Evolutionary conservation across 2,888 invertebrate species (phyloP).

Genomic region (Platynereis dumerilii): DNA sequence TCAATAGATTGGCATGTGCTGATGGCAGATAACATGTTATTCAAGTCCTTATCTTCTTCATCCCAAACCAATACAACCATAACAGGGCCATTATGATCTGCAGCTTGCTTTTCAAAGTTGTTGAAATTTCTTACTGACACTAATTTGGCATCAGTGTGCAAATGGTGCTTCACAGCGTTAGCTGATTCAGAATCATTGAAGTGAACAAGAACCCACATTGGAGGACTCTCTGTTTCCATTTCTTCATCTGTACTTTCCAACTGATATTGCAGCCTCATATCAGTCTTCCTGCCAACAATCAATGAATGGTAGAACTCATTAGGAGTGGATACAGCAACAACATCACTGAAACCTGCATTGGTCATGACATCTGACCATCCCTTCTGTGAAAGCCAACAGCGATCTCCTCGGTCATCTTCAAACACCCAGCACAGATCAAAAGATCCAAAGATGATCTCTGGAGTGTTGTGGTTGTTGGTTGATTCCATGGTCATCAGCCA

Average conservation of each 20-base stretch:
- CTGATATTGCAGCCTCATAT: conserved; percentile 8
- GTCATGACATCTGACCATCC: conserved; percentile 20
- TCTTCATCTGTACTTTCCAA: background rate
- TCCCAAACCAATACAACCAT: conserved; percentile 12
- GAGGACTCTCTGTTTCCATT: background rate
- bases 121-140: conserved; percentile 1
- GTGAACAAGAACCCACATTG: conserved; percentile 15
- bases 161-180: background rate
- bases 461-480: conserved; percentile 16
- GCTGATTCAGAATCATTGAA: background rate
- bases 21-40: background rate
- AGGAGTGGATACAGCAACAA: conserved; percentile 20
- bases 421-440: conserved; percentile 25
- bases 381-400: conserved; percentile 21
- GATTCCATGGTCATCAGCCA: conserved; percentile 23
- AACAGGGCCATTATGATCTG: background rate
- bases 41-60: conserved; percentile 12
- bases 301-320: conserved; percentile 26
- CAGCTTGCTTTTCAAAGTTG: background rate
- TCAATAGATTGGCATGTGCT: conserved; percentile 3
- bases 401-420: conserved; percentile 18
- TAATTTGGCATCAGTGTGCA: background rate
- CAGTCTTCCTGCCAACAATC: conserved; percentile 18
- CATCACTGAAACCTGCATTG: conserved; percentile 12
- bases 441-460: conserved; percentile 25